Evolutionary conservation across 2,113 vertebrate species (phyloP), one percentile per base, ranked within the genome.

Genomic region (Apaloderma vittatum): DNA sequence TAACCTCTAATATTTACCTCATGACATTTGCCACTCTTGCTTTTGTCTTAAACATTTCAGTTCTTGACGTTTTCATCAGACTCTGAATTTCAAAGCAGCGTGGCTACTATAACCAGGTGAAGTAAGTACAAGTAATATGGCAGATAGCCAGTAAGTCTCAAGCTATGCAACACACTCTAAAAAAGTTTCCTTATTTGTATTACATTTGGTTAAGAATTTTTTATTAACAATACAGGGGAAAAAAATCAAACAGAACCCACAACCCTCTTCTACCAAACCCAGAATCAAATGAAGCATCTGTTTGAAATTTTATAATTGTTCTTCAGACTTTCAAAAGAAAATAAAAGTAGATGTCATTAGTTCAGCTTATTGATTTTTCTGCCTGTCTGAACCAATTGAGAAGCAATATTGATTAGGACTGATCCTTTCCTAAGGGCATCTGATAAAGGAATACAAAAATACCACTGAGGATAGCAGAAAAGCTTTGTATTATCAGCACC

Each of bases 321-420:
- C 86, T 52, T 86, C 54, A 72, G 65, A 85, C 77, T 94, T 91
- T 80, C 54, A 66, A 97, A 95, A 79, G 45, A 97, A 95, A 98
- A 97, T 93, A 97, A 96, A 98, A 97, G 97, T 95, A 97, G 55
- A 71, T 96, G 95, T 92, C 82, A 97, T 96, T 97, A 97, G 91
- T 82, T 97, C 93, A 87, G 92, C 90, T 92, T 97, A 98, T 97
- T 98, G 98, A 98, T 98, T 98, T 98, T 98, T 97, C 94, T 96
- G 96, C 82, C 93, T 94, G 89, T 81, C 94, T 97, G 79, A 98
- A 94, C 94, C 96, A 98, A 98, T 96, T 95, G 97, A 97, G 97
- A 96, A 95, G 94, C 94, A 96, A 90, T 98, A 98, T 98, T 98
- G 98, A 98, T 98, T 92, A 97, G 93, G 81, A 97, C 93, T 97